Evolutionary conservation across 2,113 vertebrate genomes (phyloP).

Genomic region (Dasyornis broadbenti): DNA sequence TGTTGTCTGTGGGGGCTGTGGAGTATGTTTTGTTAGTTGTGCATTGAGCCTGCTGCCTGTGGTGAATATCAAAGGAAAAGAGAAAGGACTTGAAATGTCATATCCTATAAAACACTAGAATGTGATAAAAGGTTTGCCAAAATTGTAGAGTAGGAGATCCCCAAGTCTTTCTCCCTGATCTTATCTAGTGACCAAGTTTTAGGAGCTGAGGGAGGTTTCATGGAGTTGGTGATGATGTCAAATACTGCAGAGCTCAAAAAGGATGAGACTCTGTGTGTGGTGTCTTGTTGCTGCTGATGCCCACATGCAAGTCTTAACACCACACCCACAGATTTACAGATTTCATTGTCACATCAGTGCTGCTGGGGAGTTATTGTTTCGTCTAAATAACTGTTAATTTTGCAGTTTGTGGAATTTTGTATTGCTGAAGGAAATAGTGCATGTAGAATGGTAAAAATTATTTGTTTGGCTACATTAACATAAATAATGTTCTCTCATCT

Average conservation of each 20-base stretch:
- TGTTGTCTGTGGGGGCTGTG: not conserved
- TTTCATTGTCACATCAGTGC: not conserved
- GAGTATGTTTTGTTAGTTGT: not conserved
- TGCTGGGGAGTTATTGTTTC: not conserved
- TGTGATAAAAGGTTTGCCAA: not conserved
- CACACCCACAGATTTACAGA: not conserved
- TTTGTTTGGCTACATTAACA: not conserved
- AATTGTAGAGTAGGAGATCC: not conserved
- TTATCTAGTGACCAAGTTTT: not conserved
- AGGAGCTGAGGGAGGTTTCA: not conserved
- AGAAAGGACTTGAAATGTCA: not conserved
- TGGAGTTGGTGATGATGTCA: not conserved
- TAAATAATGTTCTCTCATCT: not conserved
- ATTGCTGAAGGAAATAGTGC: not conserved
- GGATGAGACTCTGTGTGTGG: not conserved
- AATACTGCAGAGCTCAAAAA: not conserved
- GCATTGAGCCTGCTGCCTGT: not conserved
- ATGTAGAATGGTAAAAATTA: not conserved
- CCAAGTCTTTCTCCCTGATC: not conserved
- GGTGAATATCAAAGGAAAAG: not conserved
- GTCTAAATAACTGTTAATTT: not conserved
- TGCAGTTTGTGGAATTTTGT: not conserved
- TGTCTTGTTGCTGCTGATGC: not conserved
- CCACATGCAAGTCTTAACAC: not conserved
- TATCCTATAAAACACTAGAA: not conserved